A percentile compares a stretch with the other conserved stretches of the same genome.
Evolutionary conservation across 2,888 invertebrate species (phyloP).

Genomic region (Callyntrura guangdongensis): DNA sequence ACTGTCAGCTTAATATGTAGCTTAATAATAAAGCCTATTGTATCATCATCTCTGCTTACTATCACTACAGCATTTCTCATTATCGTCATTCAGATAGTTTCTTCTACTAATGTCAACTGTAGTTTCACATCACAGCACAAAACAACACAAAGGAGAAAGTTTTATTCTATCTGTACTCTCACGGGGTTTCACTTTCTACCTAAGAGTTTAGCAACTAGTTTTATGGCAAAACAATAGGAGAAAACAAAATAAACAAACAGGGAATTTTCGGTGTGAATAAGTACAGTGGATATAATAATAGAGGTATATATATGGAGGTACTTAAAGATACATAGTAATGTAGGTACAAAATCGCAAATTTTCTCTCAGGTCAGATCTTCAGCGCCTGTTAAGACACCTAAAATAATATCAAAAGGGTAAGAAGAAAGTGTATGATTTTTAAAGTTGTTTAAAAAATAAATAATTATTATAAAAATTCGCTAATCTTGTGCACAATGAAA

Average conservation of each 20-base stretch:
- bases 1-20: no score
- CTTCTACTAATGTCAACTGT: not conserved
- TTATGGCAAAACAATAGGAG: conserved; percentile 13
- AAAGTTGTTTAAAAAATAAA: not conserved
- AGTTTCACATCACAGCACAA: conserved; percentile 62
- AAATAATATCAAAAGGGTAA: conserved; percentile 39
- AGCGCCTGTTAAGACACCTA: conserved; percentile 76
- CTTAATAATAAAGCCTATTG: no score
- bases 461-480: not conserved
- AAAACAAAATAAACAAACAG: conserved; percentile 13
- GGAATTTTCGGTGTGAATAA: conserved; percentile 18
- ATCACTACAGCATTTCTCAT: conserved; percentile 15
- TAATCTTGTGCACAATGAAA: conserved; percentile 36
- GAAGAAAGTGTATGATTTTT: not conserved
- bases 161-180: conserved; percentile 4
- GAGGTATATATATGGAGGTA: conserved; percentile 32
- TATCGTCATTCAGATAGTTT: conserved; percentile 55
- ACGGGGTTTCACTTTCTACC: conserved; percentile 32
- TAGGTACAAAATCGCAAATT: conserved; percentile 50
- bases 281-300: not conserved
- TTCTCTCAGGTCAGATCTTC: conserved; percentile 70
- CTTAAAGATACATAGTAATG: not conserved
- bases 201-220: conserved; percentile 4
- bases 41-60: not conserved
- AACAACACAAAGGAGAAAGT: conserved; percentile 42